Percentiles rank a stretch among this genome's conserved stretches.
phyloP scores from a whole-genome alignment of 2,113 vertebrate species.

The Alligator mississippiensis region DNA sequence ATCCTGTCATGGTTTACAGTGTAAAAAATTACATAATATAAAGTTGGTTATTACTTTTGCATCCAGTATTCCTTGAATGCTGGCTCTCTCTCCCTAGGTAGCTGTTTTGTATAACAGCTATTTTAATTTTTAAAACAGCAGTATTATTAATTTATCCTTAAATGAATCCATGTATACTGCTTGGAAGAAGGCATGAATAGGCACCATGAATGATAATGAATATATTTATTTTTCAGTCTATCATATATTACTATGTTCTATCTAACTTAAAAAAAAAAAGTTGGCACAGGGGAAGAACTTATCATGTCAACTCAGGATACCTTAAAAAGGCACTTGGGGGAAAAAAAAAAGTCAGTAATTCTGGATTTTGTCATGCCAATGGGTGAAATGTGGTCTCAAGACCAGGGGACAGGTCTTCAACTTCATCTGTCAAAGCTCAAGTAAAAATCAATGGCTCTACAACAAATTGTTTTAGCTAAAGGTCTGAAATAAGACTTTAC shows the following conservation, averaged over 20 bases:
- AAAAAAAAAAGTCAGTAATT: background rate
- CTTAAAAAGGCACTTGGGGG: background rate
- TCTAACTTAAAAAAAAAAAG: background rate
- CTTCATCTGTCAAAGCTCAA: background rate
- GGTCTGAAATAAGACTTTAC: background rate
- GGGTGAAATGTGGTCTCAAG: background rate
- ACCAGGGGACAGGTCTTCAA: background rate
- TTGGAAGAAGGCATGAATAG: background rate
- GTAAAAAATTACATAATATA: conserved; percentile 18
- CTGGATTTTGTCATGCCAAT: background rate
- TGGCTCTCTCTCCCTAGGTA: background rate
- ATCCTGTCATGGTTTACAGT: background rate
- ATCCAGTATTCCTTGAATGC: background rate
- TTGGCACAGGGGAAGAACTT: background rate
- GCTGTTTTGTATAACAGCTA: background rate
- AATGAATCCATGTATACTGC: background rate
- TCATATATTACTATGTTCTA: background rate
- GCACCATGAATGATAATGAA: background rate
- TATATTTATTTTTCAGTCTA: background rate
- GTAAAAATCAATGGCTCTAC: background rate
- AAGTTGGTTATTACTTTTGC: background rate
- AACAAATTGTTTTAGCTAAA: background rate
- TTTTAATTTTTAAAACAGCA: background rate
- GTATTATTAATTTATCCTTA: background rate
- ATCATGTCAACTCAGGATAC: background rate